Base-by-base conservation (phyloP, 2,113 vertebrate genomes). In the Phrynosoma blainvillii region DNA sequence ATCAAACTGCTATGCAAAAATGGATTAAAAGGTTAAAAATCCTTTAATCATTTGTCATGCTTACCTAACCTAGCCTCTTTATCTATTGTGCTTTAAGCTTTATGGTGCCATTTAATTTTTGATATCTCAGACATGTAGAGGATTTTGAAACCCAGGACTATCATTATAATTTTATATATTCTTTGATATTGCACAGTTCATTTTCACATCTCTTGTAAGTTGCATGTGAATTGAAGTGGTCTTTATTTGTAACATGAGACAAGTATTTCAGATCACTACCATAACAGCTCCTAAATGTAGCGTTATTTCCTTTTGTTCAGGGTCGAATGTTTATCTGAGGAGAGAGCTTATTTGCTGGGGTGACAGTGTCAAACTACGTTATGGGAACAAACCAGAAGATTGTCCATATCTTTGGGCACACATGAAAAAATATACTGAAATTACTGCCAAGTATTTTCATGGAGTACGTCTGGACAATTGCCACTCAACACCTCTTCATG, bases 291-390 rank as follows among this genome's bases (percentile, higher is more conserved):
- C 36, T 52, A 73, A 71, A 59, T 56, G 59, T 14, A 68, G 18
- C 47, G 5, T 16, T 23, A 20, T 88, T 88, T 86, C 2, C 84
- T 90, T 93, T 74, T 78, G 86, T 42, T 36, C 87, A 99, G 99
- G 98, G 1, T 99, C 98, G 85, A 96, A 98, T 0, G 98, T 99
- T 89, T 99, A 99, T 90, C 87, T 99, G 82, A 97, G 99, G 76
- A 97, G 99, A 89, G 99, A 99, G 93, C 97, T 99, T 77, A 96
- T 99, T 76, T 99, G 98, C 84, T 99, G 99, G 99, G 98, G 98
- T 0, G 99, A 99, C 96, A 99, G 98, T 8, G 98, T 99, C 32
- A 99, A 99, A 84, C 96, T 99, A 3, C 98, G 98, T 14, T 99
- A 99, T 23, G 99, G 99, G 30, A 96, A 93, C 2, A 97, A 97